phyloP scores from a whole-genome alignment of 1,140 invertebrate genomes.

The Arctopsyche grandis region DNA sequence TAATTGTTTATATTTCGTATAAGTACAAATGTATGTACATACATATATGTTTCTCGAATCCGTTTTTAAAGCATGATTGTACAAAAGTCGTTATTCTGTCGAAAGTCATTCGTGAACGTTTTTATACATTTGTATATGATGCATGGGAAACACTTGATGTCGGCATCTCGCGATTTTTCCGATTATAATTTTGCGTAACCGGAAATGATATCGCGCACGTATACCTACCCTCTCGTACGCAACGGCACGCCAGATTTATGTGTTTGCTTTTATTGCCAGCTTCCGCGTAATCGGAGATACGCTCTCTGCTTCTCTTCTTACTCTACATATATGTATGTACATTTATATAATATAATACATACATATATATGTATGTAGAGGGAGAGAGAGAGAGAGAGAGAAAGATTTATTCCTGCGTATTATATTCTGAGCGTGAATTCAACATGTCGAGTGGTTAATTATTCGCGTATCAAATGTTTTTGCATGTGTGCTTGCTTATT shows the following conservation, averaged over 20 bases:
- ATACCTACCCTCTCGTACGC: too few relatives aligned
- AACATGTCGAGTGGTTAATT: constrained; percentile 22
- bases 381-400: not conserved
- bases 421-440: not conserved
- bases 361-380: too few relatives aligned
- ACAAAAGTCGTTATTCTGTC: too few relatives aligned
- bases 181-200: not conserved
- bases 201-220: constrained; percentile 7
- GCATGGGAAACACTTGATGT: too few relatives aligned
- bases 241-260: not conserved
- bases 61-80: too few relatives aligned
- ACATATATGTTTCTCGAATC: too few relatives aligned
- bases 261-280: not conserved
- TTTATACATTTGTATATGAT: too few relatives aligned
- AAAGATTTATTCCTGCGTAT: constrained; percentile 8
- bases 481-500: not conserved
- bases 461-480: constrained; percentile 17
- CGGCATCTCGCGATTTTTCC: not conserved
- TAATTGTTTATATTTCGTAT: too few relatives aligned
- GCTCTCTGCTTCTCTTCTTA: not conserved
- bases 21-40: too few relatives aligned
- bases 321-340: too few relatives aligned
- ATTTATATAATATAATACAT: too few relatives aligned
- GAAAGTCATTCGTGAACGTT: too few relatives aligned
- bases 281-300: constrained; percentile 14